Evolutionary conservation across 2,113 vertebrate species (phyloP), one percentile per base, ranked within the genome.

Genomic region (Aleadryas rufinucha): DNA sequence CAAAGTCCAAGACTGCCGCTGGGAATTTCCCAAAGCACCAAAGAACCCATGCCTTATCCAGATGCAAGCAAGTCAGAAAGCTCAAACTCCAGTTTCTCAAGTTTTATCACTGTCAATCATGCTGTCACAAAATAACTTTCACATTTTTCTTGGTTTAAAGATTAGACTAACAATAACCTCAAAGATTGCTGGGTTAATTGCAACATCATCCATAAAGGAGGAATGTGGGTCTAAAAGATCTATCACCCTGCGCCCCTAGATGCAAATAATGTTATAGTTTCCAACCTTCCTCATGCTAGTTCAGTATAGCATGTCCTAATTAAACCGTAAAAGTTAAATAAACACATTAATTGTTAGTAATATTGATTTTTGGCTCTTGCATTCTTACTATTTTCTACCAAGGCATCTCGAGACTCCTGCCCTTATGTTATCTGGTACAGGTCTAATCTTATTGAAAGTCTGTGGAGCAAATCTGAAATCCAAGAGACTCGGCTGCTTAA

Each of bases 21-120:
- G 60, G 92, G 89, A 95, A 95, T 90, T 95, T 92, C 87, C 81
- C 74, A 77, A 80, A 84, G 83, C 68, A 93, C 54, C 50, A 81
- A 83, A 84, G 66, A 71, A 79, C 45, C 57, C 37, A 66, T 41
- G n/a, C 23, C 10, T 90, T 82, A 42, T 26, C 70, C 87, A 87
- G 74, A 95, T 6, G 5, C 13, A 35, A 49, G 31, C 42, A 68
- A 91, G 30, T 10, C n/a, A 79, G 39, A n/a, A 76, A 91, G 22
- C 23, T 65, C 70, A 18, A 30, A 57, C 20, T 57, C 74, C 19
- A 35, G 5, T 47, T 79, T 50, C 42, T 85, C 57, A 83, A 47
- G 30, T 82, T 71, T 68, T 72, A 79, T 39, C 86, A 56, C n/a
- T 47, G 31, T 42, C 1, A 2, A 54, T 81, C 49, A 56, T 3